Percentiles rank a stretch among this genome's conserved stretches.
phyloP scores from a whole-genome alignment of 2,113 vertebrate genomes.

The Brachirus orientalis region DNA sequence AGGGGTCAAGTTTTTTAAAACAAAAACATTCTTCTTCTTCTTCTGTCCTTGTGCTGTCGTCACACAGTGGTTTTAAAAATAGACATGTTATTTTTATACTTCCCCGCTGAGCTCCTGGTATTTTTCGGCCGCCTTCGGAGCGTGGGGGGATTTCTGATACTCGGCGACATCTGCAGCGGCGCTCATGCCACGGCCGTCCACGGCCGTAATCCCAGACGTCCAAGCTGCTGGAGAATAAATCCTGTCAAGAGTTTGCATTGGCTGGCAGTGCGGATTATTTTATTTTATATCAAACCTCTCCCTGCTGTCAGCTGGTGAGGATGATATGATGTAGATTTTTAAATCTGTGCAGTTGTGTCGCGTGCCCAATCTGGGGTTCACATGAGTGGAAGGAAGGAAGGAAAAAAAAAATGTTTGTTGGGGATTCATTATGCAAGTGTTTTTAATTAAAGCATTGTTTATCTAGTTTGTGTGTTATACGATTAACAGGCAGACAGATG shows the following conservation, averaged over 20 bases:
- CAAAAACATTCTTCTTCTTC: too few species aligned
- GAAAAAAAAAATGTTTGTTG: too few species aligned
- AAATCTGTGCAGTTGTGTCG: constrained; percentile 13
- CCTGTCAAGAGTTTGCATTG: constrained; percentile 50
- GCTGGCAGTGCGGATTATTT: constrained; percentile 56
- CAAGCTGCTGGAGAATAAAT: constrained; percentile 67
- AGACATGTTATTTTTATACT: constrained; percentile 41
- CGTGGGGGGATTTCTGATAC: constrained; percentile 60
- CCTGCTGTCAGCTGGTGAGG: constrained; percentile 48
- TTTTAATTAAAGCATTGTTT: too few species aligned
- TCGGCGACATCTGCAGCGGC: constrained; percentile 63
- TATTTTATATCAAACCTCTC: constrained; percentile 47
- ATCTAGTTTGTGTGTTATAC: too few species aligned
- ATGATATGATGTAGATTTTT: constrained; percentile 38
- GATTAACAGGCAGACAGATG: too few species aligned
- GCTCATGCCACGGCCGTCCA: constrained; percentile 55
- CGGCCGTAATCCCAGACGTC: constrained; percentile 72
- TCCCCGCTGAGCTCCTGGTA: constrained; percentile 32
- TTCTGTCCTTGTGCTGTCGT: constrained; percentile 27
- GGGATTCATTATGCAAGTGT: too few species aligned
- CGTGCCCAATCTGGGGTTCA: not conserved
- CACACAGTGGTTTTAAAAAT: constrained; percentile 52
- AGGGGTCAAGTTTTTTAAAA: too few species aligned
- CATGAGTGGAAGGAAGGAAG: not conserved
- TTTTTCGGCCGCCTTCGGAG: constrained; percentile 34